Percentiles rank a stretch among this genome's conserved stretches.
Conservation (phyloP, 2,113 vertebrate species). For the Engystomops pustulosus region DNA sequence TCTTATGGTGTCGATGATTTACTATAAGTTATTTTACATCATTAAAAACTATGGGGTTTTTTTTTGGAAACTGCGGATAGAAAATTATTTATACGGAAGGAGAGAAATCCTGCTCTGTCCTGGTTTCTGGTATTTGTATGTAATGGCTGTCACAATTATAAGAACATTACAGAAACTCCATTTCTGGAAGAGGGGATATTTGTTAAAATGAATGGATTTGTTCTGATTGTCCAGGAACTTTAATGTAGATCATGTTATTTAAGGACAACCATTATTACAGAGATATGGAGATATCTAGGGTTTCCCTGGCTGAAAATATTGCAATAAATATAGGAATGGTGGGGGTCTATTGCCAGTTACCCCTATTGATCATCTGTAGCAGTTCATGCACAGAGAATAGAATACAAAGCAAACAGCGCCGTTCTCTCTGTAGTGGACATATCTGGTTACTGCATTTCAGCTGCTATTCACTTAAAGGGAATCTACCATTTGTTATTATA, state of each 20-base stretch:
- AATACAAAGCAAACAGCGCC: too few species aligned
- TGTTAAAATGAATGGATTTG: neutral
- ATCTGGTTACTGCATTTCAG: too few species aligned
- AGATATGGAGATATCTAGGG: too few species aligned
- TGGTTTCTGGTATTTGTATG: neutral
- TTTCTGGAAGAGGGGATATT: neutral
- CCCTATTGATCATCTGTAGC: too few species aligned
- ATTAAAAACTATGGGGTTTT: neutral
- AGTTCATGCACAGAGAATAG: too few species aligned
- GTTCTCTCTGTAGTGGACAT: too few species aligned
- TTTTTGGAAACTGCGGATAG: neutral
- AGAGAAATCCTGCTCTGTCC: neutral
- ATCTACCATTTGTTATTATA: too few species aligned
- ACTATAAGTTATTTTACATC: neutral
- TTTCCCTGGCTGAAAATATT: too few species aligned
- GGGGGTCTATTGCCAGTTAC: too few species aligned
- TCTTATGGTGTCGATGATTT: neutral
- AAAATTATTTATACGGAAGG: neutral
- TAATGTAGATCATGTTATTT: neutral
- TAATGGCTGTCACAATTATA: constrained; percentile 9
- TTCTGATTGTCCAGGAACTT: neutral
- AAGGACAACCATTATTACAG: neutral
- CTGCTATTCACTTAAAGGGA: too few species aligned
- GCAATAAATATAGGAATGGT: too few species aligned
- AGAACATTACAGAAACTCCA: neutral